phyloP scores from a whole-genome alignment of 2,113 vertebrate genomes.

The Bubo bubo region DNA sequence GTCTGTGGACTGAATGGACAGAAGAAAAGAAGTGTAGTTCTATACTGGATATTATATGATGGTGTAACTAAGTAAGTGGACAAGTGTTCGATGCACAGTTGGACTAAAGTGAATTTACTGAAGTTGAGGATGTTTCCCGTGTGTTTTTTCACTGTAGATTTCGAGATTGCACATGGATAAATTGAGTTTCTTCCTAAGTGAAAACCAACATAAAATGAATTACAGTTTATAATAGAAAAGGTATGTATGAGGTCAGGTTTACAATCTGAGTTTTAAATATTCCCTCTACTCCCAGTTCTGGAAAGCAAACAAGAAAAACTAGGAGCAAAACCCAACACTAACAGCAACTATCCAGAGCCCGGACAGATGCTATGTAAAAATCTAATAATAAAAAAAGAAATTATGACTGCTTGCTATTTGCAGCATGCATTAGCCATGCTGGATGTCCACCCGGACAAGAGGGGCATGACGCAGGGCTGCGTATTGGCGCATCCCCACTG shows the following conservation, averaged over 20 bases:
- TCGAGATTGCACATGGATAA: background rate
- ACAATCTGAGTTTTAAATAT: background rate
- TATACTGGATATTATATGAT: background rate
- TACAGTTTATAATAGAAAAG: background rate
- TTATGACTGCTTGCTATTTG: background rate
- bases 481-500: accelerated
- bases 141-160: background rate
- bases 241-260: background rate
- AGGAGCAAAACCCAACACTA: background rate
- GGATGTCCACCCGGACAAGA: background rate
- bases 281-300: background rate
- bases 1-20: background rate
- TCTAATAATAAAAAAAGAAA: background rate
- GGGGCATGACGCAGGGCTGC: background rate
- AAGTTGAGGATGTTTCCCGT: background rate
- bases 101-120: background rate
- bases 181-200: background rate
- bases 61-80: background rate
- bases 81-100: background rate
- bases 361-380: background rate
- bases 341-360: background rate
- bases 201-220: background rate
- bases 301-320: background rate
- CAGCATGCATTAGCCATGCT: background rate
- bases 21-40: background rate